phyloP scores from a whole-genome alignment of 2,888 invertebrate species.

The Augiades crinisus region DNA sequence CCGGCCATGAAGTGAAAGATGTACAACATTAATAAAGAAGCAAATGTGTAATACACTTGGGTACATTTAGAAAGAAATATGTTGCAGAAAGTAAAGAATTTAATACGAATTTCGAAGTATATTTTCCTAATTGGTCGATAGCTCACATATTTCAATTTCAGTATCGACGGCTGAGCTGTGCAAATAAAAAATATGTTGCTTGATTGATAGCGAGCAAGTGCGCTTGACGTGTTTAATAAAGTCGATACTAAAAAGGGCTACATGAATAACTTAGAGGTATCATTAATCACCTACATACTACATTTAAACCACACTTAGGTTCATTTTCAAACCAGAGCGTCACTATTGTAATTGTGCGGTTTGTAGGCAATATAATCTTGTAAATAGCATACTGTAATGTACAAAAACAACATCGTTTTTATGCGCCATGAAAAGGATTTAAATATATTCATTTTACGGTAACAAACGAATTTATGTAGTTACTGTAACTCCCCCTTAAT shows the following conservation, averaged over 20 bases:
- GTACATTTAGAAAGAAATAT: too few species aligned
- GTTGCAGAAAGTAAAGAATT: too few species aligned
- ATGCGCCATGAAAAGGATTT: background rate
- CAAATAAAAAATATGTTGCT: conserved; percentile 16
- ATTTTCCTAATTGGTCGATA: background rate
- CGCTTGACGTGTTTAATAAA: conserved; percentile 15
- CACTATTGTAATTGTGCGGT: background rate
- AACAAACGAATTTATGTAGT: background rate
- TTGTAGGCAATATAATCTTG: background rate
- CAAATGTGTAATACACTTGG: background rate
- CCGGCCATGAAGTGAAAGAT: background rate
- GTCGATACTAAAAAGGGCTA: background rate
- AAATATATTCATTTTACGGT: background rate
- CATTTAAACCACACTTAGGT: background rate
- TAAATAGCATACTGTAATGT: background rate
- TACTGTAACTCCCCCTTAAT: conserved; percentile 6
- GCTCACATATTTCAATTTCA: conserved; percentile 8
- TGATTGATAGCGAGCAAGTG: conserved; percentile 21
- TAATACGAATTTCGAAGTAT: background rate
- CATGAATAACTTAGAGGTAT: conserved; percentile 2
- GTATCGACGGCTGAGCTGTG: conserved; percentile 3
- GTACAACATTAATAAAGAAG: background rate
- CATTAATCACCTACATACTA: background rate
- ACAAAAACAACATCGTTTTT: background rate
- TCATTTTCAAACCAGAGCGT: background rate